These are phyloP conservation scores for Eulithis testata DNA, from an alignment of 2,888 invertebrate species.

Conservation along the genomic window DNA sequence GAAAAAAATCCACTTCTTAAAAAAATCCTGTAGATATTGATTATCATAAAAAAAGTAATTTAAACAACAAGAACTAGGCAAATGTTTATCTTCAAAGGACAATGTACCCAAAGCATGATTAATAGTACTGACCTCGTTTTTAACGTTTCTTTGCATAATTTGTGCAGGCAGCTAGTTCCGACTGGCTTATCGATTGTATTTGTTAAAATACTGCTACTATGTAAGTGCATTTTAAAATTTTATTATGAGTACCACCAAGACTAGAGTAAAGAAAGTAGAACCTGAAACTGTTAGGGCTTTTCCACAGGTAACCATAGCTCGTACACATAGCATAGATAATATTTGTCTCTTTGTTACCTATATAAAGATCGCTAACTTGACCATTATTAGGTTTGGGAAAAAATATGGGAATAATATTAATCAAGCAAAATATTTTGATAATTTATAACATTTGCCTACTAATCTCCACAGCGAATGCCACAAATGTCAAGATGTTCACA, in stretches of 20 bases:
- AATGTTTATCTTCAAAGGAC: conserved; percentile 20
- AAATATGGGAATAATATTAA: neutral
- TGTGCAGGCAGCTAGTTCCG: conserved; percentile 6
- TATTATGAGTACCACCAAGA: neutral
- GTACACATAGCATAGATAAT: no score
- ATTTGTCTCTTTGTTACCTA: no score
- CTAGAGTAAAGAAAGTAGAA: no score
- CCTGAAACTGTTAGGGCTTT: no score
- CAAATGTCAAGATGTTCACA: conserved; percentile 39
- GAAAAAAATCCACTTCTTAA: no score
- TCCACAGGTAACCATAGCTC: no score
- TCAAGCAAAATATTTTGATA: neutral
- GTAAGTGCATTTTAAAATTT: neutral
- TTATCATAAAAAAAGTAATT: conserved; percentile 2
- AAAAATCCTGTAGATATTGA: no score
- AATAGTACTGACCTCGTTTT: conserved; percentile 25
- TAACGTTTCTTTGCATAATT: conserved; percentile 28
- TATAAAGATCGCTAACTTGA: no score
- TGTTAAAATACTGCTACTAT: neutral
- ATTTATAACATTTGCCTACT: neutral
- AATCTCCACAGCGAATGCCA: conserved; percentile 8
- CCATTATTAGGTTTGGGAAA: no score
- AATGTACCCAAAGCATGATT: conserved; percentile 25
- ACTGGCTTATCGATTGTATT: conserved; percentile 22
- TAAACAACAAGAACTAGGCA: conserved; percentile 7